phyloP scores from a whole-genome alignment of 2,888 invertebrate species.

The Aphidoletes aphidimyza region DNA sequence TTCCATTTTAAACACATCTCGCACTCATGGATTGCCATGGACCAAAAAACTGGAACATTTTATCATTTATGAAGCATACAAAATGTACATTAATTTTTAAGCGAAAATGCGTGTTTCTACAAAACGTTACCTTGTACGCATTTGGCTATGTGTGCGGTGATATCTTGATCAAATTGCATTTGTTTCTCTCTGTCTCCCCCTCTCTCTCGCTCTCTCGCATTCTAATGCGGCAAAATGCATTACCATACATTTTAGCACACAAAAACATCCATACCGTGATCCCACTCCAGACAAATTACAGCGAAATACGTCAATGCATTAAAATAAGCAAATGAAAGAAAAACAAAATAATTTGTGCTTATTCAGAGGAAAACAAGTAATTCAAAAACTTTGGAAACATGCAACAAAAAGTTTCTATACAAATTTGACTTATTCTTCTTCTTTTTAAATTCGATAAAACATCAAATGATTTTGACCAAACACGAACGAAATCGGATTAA shows the following conservation, averaged over 20 bases:
- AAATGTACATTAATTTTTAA: neutral
- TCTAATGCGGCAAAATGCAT: constrained; percentile 19
- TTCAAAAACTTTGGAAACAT: no score
- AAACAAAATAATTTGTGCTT: no score
- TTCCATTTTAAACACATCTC: no score
- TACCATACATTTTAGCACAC: no score
- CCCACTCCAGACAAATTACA: neutral
- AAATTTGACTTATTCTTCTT: no score
- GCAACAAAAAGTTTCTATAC: no score
- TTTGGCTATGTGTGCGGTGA: neutral
- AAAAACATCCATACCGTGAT: neutral
- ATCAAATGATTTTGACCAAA: no score
- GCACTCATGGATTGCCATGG: neutral
- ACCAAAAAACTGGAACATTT: neutral
- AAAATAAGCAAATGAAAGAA: no score
- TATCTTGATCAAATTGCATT: neutral
- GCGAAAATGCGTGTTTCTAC: constrained; percentile 9
- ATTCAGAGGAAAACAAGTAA: no score
- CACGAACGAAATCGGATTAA: no score
- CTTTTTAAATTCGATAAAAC: no score
- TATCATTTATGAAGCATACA: neutral
- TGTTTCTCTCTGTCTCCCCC: neutral
- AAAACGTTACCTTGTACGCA: constrained; percentile 45
- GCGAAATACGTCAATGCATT: neutral
- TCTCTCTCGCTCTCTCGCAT: neutral